phyloP scores from a whole-genome alignment of 2,888 invertebrate species.

The Sesamia inferens region DNA sequence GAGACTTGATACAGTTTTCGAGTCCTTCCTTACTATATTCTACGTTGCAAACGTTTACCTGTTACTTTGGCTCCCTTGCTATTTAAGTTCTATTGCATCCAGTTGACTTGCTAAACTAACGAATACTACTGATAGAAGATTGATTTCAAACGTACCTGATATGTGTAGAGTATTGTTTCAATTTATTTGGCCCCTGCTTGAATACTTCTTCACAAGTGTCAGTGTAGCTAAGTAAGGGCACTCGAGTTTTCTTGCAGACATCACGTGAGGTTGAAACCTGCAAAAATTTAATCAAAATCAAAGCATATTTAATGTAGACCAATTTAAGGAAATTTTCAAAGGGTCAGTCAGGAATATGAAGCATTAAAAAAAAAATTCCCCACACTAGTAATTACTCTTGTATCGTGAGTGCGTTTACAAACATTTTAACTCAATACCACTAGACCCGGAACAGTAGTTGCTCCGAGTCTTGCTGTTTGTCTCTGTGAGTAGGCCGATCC shows the following conservation, averaged over 20 bases:
- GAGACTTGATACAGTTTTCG: too few species aligned
- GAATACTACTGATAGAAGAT: neutral
- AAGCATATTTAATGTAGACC: too few species aligned
- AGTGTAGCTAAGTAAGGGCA: conserved; percentile 93
- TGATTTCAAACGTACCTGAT: conserved; percentile 90
- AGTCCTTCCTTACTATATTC: too few species aligned
- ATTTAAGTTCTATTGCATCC: neutral
- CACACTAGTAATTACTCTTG: too few species aligned
- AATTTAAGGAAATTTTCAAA: too few species aligned
- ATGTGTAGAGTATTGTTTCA: conserved; percentile 88
- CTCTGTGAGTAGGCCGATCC: too few species aligned
- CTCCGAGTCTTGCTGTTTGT: too few species aligned
- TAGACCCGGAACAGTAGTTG: too few species aligned
- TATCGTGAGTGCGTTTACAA: too few species aligned
- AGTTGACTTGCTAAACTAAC: neutral
- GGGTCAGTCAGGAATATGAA: too few species aligned
- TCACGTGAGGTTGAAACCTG: conserved; percentile 94
- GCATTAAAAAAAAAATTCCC: too few species aligned
- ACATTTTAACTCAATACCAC: too few species aligned
- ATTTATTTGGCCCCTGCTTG: conserved; percentile 92
- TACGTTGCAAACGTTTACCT: neutral
- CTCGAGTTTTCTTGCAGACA: conserved; percentile 91
- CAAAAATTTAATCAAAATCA: conserved; percentile 51
- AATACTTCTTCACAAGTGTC: conserved; percentile 95
- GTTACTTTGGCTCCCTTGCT: neutral